Evolutionary conservation across 2,888 invertebrate genomes (phyloP).

Genomic region (Nemotelus pantherinus): DNA sequence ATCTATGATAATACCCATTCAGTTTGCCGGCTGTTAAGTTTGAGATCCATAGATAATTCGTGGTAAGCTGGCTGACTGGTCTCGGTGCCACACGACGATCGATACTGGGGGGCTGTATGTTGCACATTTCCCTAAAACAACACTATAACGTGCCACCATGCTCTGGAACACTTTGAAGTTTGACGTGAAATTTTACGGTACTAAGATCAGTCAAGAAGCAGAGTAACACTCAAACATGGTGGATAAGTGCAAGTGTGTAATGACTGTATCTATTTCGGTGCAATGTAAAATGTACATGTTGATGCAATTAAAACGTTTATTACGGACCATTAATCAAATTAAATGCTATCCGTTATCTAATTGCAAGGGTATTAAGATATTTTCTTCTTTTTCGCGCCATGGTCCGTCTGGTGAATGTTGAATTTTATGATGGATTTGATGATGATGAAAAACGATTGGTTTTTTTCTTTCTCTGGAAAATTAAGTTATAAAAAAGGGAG

Average conservation of each 20-base stretch:
- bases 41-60: too few species aligned
- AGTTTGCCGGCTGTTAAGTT: too few species aligned
- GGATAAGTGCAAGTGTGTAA: not conserved
- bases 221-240: not conserved
- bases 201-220: not conserved
- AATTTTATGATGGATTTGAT: too few species aligned
- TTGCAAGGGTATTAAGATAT: slow-evolving; percentile 38
- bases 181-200: not conserved
- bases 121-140: not conserved
- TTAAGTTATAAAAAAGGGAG: too few species aligned
- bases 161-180: not conserved
- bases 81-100: too few species aligned
- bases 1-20: too few species aligned
- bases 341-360: slow-evolving; percentile 39
- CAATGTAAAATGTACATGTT: not conserved
- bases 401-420: too few species aligned
- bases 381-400: not conserved
- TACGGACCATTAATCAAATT: slow-evolving; percentile 47
- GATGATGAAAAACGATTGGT: too few species aligned
- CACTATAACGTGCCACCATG: not conserved
- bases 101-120: too few species aligned
- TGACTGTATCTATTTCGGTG: too few species aligned
- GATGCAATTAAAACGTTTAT: slow-evolving; percentile 47
- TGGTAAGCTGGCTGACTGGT: too few species aligned
- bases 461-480: too few species aligned